Conservation (phyloP, 2,113 vertebrate genomes). For the Urocynchramus pylzowi region DNA sequence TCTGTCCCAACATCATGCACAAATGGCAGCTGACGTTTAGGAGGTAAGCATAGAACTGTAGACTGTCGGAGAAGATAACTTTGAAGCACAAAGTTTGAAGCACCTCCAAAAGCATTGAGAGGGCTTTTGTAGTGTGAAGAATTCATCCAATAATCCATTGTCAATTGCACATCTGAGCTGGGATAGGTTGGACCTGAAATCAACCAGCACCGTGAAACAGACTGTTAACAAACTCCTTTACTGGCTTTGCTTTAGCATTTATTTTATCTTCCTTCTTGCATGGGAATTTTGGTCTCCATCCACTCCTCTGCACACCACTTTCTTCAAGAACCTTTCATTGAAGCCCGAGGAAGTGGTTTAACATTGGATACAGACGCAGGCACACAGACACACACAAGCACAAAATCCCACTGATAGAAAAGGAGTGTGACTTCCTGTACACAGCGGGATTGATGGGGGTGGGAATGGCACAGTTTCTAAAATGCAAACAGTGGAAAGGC, state of each 20-base stretch:
- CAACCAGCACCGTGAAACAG: background rate
- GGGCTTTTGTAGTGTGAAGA: background rate
- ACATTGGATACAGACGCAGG: background rate
- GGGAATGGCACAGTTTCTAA: background rate
- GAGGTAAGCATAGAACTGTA: background rate
- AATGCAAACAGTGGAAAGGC: background rate
- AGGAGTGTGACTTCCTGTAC: slow-evolving; percentile 19
- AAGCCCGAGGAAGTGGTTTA: slow-evolving; percentile 36
- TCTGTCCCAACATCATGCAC: background rate
- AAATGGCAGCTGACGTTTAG: background rate
- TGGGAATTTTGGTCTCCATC: background rate
- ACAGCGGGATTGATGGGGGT: background rate
- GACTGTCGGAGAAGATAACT: background rate
- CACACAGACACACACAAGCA: background rate
- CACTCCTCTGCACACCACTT: background rate
- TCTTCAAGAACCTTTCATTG: background rate
- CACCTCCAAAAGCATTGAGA: background rate
- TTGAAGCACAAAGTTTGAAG: background rate
- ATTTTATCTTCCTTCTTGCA: background rate
- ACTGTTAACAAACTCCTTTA: background rate
- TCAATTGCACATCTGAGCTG: background rate
- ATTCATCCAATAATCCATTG: background rate
- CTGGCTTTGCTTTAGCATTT: background rate
- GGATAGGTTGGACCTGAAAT: background rate
- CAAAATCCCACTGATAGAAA: background rate